Evolutionary conservation across 1,140 invertebrate species (phyloP).

Genomic region (Maconellicoccus hirsutus): DNA sequence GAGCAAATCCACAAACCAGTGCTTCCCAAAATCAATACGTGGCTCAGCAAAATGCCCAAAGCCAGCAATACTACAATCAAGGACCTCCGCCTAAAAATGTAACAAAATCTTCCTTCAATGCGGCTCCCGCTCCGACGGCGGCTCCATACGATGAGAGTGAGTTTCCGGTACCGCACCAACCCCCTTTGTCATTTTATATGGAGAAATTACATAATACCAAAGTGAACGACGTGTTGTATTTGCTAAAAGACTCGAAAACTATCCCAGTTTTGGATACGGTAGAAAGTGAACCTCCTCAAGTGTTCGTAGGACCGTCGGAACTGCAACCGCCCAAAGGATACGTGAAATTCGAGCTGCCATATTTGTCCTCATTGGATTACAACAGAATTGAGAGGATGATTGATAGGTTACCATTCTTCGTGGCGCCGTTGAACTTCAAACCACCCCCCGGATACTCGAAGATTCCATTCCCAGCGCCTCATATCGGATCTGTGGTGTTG

Average conservation of each 20-base stretch:
- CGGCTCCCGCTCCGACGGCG: conserved; percentile 29
- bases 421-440: conserved; percentile 67
- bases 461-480: conserved; percentile 68
- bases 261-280: conserved; percentile 64
- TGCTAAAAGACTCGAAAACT: conserved; percentile 53
- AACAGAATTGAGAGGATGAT: conserved; percentile 58
- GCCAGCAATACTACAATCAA: background rate
- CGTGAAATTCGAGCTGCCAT: conserved; percentile 67
- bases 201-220: conserved; percentile 41
- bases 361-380: conserved; percentile 57
- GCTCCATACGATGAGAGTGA: conserved; percentile 26
- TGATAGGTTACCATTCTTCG: conserved; percentile 63
- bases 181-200: conserved; percentile 66
- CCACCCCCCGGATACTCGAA: conserved; percentile 67
- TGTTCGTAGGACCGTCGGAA: conserved; percentile 66
- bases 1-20: conserved; percentile 36
- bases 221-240: conserved; percentile 52
- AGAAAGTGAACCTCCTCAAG: conserved; percentile 49
- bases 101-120: background rate
- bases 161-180: conserved; percentile 52
- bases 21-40: conserved; percentile 32
- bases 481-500: conserved; percentile 70
- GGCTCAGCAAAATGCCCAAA: conserved; percentile 8
- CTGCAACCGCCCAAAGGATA: conserved; percentile 55
- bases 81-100: background rate